phyloP scores from a whole-genome alignment of 2,888 invertebrate genomes.

The Philonicus albiceps region DNA sequence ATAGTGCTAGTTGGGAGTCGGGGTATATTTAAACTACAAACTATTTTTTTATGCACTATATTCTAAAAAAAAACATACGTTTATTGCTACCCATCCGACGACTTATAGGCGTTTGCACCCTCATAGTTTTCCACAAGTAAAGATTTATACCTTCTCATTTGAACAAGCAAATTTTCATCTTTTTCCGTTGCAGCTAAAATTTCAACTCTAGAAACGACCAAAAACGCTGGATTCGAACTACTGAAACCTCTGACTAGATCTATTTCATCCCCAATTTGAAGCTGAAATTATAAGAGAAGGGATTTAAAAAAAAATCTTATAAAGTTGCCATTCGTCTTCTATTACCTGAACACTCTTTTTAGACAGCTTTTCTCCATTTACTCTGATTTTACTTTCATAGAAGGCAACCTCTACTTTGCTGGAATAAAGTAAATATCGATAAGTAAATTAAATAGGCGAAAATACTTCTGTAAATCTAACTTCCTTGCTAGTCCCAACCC shows the following conservation, averaged over 20 bases:
- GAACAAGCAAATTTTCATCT: slow-evolving; percentile 69
- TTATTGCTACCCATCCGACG: slow-evolving; percentile 65
- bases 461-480: slow-evolving; percentile 63
- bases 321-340: slow-evolving; percentile 46
- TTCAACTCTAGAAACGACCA: slow-evolving; percentile 75
- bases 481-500: slow-evolving; percentile 76
- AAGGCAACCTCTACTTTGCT: slow-evolving; percentile 83
- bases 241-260: slow-evolving; percentile 77
- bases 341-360: slow-evolving; percentile 79
- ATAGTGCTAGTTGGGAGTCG: too few relatives aligned
- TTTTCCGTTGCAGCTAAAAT: slow-evolving; percentile 67
- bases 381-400: slow-evolving; percentile 80
- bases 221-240: slow-evolving; percentile 72
- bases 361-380: slow-evolving; percentile 77
- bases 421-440: slow-evolving; percentile 47
- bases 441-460: neutral
- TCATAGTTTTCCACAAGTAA: slow-evolving; percentile 78
- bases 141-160: slow-evolving; percentile 73
- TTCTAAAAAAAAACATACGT: slow-evolving; percentile 42
- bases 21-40: neutral
- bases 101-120: slow-evolving; percentile 57
- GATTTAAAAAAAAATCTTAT: neutral
- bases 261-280: slow-evolving; percentile 76
- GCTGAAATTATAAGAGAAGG: slow-evolving; percentile 62
- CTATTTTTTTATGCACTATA: neutral